Percentiles rank a stretch among this genome's conserved stretches.
Evolutionary conservation across 2,113 vertebrate genomes (phyloP).

Genomic region (Oncorhynchus keta): DNA sequence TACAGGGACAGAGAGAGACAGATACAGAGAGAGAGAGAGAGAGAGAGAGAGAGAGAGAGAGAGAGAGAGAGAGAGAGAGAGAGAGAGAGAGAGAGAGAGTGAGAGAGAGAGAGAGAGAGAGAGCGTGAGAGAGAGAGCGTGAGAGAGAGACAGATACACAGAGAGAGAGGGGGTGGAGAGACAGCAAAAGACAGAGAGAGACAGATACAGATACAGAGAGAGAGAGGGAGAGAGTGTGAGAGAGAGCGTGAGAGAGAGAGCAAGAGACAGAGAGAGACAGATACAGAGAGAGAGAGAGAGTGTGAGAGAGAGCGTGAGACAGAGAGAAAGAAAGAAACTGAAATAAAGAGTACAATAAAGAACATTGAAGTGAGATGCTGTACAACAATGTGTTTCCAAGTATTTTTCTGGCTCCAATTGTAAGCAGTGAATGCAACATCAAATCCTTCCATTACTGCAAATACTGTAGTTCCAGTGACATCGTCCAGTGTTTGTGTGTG

Average conservation of each 20-base stretch:
- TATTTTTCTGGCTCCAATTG: no score
- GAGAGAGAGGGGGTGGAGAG: neutral
- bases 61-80: no score
- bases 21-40: no score
- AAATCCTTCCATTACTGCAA: no score
- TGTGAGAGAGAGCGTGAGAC: neutral
- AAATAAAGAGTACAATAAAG: no score
- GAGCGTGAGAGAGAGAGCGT: neutral
- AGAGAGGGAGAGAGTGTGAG: no score
- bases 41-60: no score
- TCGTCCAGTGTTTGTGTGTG: neutral
- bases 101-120: neutral
- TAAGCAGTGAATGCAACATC: no score
- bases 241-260: neutral
- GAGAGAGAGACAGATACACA: no score
- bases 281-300: neutral
- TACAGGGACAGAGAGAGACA: no score
- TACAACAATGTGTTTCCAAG: neutral
- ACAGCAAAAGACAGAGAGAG: neutral
- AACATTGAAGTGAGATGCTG: neutral
- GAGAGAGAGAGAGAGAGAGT: no score
- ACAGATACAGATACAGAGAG: no score
- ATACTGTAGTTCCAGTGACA: neutral
- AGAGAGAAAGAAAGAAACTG: conserved; percentile 6
- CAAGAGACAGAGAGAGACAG: neutral